A percentile compares a stretch with the other conserved stretches of the same genome.
phyloP scores from a whole-genome alignment of 37 sponge, comb jelly and placozoan species.

The Beroe ovata region DNA sequence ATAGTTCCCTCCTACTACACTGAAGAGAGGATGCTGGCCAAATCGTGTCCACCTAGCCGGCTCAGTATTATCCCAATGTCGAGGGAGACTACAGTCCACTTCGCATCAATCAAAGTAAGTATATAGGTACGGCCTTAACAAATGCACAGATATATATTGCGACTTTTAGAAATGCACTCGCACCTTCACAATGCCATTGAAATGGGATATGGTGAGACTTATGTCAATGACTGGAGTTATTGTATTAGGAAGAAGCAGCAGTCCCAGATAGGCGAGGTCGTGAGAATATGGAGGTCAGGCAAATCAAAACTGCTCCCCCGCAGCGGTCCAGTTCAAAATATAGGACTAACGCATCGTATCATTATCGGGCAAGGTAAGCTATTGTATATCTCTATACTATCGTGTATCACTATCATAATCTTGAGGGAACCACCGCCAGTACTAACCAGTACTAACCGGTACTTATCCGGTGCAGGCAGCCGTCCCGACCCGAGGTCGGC shows the following conservation, averaged over 20 bases:
- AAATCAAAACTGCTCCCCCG: constrained; percentile 56
- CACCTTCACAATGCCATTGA: too few relatives aligned
- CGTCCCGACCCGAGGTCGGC: constrained; percentile 23
- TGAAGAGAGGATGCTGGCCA: not conserved
- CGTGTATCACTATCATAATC: too few relatives aligned
- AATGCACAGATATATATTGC: too few relatives aligned
- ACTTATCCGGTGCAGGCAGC: constrained; percentile 18
- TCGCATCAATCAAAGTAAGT: not conserved
- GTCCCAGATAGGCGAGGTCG: not conserved
- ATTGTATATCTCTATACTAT: too few relatives aligned
- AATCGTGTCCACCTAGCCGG: constrained; percentile 30
- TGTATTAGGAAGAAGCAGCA: too few relatives aligned
- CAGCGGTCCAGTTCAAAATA: not conserved
- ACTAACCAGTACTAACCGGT: too few relatives aligned
- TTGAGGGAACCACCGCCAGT: too few relatives aligned
- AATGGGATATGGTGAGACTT: too few relatives aligned
- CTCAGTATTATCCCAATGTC: constrained; percentile 43
- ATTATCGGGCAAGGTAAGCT: not conserved
- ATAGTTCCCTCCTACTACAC: not conserved
- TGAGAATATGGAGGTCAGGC: not conserved
- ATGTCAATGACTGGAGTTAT: too few relatives aligned
- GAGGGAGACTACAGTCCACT: constrained; percentile 7
- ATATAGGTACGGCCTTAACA: too few relatives aligned
- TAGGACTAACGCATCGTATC: not conserved
- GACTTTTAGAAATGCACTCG: too few relatives aligned